phyloP scores from a whole-genome alignment of 2,113 vertebrate genomes.

The Gracilinanus agilis region DNA sequence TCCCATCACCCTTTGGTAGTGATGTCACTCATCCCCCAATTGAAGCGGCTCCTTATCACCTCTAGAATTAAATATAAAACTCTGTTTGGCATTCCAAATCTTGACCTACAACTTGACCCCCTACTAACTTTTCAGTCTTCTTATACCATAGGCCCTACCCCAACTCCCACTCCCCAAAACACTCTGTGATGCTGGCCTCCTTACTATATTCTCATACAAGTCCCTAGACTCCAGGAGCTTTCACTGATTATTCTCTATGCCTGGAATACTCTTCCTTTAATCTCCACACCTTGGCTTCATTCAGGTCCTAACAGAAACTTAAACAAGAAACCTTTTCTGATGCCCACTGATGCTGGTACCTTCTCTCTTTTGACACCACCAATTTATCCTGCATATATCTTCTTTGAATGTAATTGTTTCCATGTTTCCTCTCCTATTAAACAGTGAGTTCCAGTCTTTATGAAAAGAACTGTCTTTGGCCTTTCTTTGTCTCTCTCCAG shows the following conservation, averaged over 20 bases:
- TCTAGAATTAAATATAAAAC: background rate
- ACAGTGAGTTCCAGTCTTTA: background rate
- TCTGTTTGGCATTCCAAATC: background rate
- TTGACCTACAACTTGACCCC: background rate
- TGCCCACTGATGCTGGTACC: background rate
- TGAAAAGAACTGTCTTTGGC: background rate
- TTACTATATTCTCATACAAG: background rate
- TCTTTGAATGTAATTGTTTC: background rate
- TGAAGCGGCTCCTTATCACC: background rate
- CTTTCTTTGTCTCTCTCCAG: background rate
- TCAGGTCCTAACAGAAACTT: background rate
- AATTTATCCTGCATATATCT: background rate
- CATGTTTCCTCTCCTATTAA: background rate
- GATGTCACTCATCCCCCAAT: background rate
- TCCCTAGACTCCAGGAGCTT: background rate
- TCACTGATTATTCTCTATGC: background rate
- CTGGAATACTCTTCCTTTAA: background rate
- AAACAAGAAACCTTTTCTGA: background rate
- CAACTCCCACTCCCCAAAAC: background rate
- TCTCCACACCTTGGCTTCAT: background rate
- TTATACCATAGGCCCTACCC: background rate
- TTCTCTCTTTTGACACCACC: background rate
- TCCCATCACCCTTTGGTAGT: background rate
- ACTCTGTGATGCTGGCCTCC: background rate
- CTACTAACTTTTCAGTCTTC: background rate